phyloP scores from a whole-genome alignment of 2,113 vertebrate species.

The Phalacrocorax brasilianus region DNA sequence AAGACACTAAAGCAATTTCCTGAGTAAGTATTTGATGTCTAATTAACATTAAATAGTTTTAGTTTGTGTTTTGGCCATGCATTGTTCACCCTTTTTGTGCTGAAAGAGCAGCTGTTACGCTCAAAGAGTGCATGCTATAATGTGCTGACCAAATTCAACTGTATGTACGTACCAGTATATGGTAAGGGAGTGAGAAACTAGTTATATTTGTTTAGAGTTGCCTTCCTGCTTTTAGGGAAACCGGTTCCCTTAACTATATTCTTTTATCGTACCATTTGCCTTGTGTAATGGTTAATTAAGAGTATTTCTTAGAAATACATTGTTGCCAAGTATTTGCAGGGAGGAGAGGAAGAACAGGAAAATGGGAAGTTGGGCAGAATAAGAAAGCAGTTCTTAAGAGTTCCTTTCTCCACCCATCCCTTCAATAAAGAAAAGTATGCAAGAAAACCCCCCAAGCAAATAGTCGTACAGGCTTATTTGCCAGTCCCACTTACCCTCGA shows the following conservation, averaged over 20 bases:
- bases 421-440: constrained; percentile 42
- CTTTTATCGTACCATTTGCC: not conserved
- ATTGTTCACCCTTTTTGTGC: not conserved
- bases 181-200: not conserved
- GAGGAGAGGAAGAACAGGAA: constrained; percentile 45
- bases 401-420: constrained; percentile 44
- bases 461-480: not conserved
- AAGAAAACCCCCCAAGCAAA: constrained; percentile 26
- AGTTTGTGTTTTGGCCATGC: not conserved
- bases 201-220: not conserved
- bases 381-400: constrained; percentile 28
- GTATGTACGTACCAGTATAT: not conserved
- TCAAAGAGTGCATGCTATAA: not conserved
- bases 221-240: not conserved
- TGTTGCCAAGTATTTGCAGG: constrained; percentile 32
- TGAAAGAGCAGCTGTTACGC: not conserved
- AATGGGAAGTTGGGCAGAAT: constrained; percentile 43
- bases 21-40: not conserved
- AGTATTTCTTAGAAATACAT: constrained; percentile 27
- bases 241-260: not conserved
- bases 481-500: not conserved
- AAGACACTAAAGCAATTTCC: not conserved
- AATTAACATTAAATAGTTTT: not conserved
- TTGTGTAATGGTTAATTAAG: constrained; percentile 41
- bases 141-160: not conserved